Base-by-base conservation (phyloP, 2,797 vertebrate genomes). In the Moxostoma hubbsi region DNA sequence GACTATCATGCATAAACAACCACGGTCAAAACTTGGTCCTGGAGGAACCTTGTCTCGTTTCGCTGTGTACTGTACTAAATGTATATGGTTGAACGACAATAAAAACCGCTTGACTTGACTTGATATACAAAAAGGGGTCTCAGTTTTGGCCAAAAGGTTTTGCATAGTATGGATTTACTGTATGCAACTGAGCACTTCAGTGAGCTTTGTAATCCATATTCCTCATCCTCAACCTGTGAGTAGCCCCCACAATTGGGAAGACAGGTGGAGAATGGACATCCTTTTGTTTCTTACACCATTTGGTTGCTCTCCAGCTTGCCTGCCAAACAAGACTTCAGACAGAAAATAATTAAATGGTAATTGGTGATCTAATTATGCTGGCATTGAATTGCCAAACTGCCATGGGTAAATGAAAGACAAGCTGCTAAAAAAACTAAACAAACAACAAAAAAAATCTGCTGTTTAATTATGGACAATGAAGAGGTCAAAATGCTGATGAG, bases 301-400 rank as follows among this genome's bases (percentile, higher is more conserved):
- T 92, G 90, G 91, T 89, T 89, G 90, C 91, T 89, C 90, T 94
- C 92, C 91, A 93, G 90, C 86, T 89, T 85, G 79, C 73, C 77
- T 87, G 89, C 90, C 91, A 93, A 94, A 93, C 91, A 90, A 94
- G 92, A 93, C 91, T 93, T 94, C 91, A 93, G 90, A 93, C 90
- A 89, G 91, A 93, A 94, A 94, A 94, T 92, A 94, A 93, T 94
- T 92, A 94, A 94, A 93, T 92, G 90, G 92, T 94, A 94, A 94
- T 94, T 94, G 90, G 93, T 93, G 92, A 94, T 94, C 93, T 95
- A 93, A 94, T 95, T 95, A 94, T 92, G 93, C 90, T 90, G 92
- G 89, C 92, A 91, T 92, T 91, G 92, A 92, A 90, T 93, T 89
- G 88, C 88, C 91, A 88, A 92, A 91, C 91, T 88, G 91, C 91